Percentiles rank a stretch among this genome's conserved stretches.
These are phyloP conservation scores for Strigamia crassipes DNA, from an alignment of 2,888 invertebrate species.

Conservation along the genomic window DNA sequence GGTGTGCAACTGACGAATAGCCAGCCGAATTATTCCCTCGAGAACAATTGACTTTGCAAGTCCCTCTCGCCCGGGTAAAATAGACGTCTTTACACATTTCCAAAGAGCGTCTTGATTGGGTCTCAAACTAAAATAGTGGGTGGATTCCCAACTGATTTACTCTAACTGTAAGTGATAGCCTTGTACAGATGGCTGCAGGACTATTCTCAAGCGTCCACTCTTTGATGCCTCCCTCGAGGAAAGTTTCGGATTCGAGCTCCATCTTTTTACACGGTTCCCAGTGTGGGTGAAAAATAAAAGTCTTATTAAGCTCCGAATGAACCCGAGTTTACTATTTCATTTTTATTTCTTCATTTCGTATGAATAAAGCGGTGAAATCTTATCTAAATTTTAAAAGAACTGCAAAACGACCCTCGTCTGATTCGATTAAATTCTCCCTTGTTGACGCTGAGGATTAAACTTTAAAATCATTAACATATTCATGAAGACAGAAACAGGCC, in stretches of 20 bases:
- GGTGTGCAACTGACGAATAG: not conserved
- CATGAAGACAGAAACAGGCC: not conserved
- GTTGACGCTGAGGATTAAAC: not conserved
- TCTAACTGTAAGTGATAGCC: conserved; percentile 26
- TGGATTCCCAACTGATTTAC: conserved; percentile 17
- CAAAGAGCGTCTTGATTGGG: conserved; percentile 10
- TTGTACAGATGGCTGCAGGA: not conserved
- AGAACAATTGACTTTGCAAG: not conserved
- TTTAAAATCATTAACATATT: not conserved
- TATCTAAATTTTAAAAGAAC: not conserved
- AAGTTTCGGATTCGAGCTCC: not conserved
- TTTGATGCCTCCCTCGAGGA: not conserved
- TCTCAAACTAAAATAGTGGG: conserved; percentile 15
- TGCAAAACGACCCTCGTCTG: not conserved
- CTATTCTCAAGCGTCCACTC: conserved; percentile 30
- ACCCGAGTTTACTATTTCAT: not conserved
- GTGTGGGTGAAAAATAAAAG: not conserved
- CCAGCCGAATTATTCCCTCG: not conserved
- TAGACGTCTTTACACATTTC: not conserved
- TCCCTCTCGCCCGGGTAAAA: not conserved
- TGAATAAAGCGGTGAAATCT: not conserved
- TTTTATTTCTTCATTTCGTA: not conserved
- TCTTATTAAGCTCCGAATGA: not conserved
- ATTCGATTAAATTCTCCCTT: not conserved
- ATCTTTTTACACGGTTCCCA: not conserved